These are phyloP conservation scores for Salarias fasciatus DNA, from an alignment of 2,797 vertebrate genomes.

Conservation along the genomic window DNA sequence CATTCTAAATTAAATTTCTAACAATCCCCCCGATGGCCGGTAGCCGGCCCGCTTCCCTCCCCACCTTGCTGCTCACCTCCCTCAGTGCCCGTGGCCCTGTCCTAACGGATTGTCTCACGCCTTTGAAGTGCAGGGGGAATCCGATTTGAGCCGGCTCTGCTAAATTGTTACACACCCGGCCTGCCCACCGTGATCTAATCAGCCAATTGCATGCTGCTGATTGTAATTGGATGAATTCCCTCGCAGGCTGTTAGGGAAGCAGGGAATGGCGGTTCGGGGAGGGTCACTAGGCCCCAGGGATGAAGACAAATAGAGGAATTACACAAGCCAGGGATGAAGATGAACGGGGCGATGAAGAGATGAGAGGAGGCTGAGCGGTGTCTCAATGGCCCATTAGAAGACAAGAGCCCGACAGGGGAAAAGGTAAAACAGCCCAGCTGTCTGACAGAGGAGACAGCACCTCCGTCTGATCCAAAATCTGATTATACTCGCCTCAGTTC, in stretches of 20 bases:
- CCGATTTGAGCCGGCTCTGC: constrained; percentile 81
- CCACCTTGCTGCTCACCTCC: constrained; percentile 52
- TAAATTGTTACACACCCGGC: constrained; percentile 85
- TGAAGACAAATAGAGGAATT: constrained; percentile 89
- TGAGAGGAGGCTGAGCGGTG: constrained; percentile 74
- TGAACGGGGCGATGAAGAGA: constrained; percentile 74
- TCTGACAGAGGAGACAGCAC: constrained; percentile 63
- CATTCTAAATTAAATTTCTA: constrained; percentile 85
- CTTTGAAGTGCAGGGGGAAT: constrained; percentile 85
- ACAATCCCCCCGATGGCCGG: constrained; percentile 57
- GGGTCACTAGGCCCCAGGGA: constrained; percentile 79
- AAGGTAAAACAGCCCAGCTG: constrained; percentile 74
- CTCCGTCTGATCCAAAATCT: constrained; percentile 65
- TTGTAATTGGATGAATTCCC: constrained; percentile 91
- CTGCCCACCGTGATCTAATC: constrained; percentile 82
- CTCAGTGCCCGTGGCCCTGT: constrained; percentile 74
- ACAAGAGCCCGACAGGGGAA: constrained; percentile 72
- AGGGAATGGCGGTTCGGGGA: constrained; percentile 74
- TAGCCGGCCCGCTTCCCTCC: constrained; percentile 64
- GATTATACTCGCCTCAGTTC: constrained; percentile 65
- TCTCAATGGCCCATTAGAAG: constrained; percentile 83
- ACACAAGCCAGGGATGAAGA: constrained; percentile 77
- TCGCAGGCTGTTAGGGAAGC: constrained; percentile 85
- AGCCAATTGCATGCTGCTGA: constrained; percentile 83
- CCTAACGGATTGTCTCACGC: constrained; percentile 86